Evolutionary conservation across 2,797 vertebrate species (phyloP).

Genomic region (Kryptolebias ocellatus): DNA sequence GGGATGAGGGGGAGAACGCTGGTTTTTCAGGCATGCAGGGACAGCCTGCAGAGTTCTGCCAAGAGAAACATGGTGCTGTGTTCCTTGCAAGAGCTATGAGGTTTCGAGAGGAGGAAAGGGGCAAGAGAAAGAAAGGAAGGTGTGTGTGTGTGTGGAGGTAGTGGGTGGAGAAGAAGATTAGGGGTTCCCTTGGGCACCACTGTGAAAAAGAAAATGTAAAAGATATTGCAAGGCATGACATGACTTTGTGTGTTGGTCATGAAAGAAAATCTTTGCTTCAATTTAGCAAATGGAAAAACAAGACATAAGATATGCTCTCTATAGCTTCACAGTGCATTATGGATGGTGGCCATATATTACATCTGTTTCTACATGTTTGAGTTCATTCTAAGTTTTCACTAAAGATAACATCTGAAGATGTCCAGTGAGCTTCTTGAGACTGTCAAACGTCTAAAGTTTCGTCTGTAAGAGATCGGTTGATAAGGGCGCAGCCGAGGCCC

Average conservation of each 20-base stretch:
- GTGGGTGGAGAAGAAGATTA: constrained; percentile 45
- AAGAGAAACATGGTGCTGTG: constrained; percentile 82
- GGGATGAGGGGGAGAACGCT: constrained; percentile 75
- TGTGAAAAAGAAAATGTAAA: constrained; percentile 44
- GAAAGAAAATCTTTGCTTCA: constrained; percentile 34
- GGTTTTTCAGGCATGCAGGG: constrained; percentile 83
- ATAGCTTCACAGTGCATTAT: constrained; percentile 20
- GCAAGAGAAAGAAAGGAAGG: constrained; percentile 38
- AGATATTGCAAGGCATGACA: constrained; percentile 46
- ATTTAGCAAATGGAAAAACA: constrained; percentile 23
- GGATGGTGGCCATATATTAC: constrained; percentile 49
- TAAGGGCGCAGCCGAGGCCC: constrained; percentile 59
- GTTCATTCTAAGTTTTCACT: constrained; percentile 54
- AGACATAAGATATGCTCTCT: constrained; percentile 25
- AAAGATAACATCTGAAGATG: constrained; percentile 60
- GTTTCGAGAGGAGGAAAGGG: constrained; percentile 64
- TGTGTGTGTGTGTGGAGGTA: constrained; percentile 8
- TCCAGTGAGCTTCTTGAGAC: constrained; percentile 43
- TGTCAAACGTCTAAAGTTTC: constrained; percentile 57
- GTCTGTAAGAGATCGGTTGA: constrained; percentile 51
- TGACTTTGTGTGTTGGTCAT: constrained; percentile 35
- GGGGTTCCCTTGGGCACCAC: constrained; percentile 70
- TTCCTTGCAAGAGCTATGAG: constrained; percentile 76
- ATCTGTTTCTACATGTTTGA: constrained; percentile 18
- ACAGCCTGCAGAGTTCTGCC: constrained; percentile 84